Evolutionary conservation across 2,888 invertebrate species (phyloP).

Genomic region (Rhopalosiphum nymphaeae): DNA sequence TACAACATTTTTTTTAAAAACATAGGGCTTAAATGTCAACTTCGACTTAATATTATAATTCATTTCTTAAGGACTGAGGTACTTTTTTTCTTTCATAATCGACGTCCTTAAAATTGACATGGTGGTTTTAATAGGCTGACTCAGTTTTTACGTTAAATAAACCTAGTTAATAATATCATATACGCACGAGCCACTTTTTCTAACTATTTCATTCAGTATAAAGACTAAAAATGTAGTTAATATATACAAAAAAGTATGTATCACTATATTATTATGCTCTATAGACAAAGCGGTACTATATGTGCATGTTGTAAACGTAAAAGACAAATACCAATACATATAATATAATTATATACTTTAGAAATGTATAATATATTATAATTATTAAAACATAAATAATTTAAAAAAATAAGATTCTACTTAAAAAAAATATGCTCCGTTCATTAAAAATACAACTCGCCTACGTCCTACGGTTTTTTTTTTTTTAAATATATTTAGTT

Average conservation of each 20-base stretch:
- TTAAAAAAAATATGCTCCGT: background rate
- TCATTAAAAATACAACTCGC: conserved; percentile 20
- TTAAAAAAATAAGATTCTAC: conserved; percentile 29
- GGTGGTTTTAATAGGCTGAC: background rate
- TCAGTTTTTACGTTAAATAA: background rate
- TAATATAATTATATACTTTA: background rate
- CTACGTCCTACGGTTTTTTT: background rate
- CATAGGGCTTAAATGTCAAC: conserved; percentile 15
- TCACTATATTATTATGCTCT: background rate
- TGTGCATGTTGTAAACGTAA: background rate
- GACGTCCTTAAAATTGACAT: conserved; percentile 6
- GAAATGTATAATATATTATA: background rate
- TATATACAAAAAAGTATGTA: background rate
- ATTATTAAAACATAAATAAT: background rate
- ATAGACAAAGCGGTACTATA: background rate
- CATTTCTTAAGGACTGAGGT: conserved; percentile 37
- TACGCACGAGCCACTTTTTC: background rate
- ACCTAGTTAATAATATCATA: conserved; percentile 6
- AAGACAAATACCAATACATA: background rate
- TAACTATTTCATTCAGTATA: conserved; percentile 10
- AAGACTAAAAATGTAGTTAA: background rate
- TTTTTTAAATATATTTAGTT: conserved; percentile 11
- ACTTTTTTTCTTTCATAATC: conserved; percentile 29
- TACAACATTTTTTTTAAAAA: conserved; percentile 21
- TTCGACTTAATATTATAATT: conserved; percentile 18